Conservation (phyloP, 2,888 invertebrate genomes). For the Balanococcus diminutus region DNA sequence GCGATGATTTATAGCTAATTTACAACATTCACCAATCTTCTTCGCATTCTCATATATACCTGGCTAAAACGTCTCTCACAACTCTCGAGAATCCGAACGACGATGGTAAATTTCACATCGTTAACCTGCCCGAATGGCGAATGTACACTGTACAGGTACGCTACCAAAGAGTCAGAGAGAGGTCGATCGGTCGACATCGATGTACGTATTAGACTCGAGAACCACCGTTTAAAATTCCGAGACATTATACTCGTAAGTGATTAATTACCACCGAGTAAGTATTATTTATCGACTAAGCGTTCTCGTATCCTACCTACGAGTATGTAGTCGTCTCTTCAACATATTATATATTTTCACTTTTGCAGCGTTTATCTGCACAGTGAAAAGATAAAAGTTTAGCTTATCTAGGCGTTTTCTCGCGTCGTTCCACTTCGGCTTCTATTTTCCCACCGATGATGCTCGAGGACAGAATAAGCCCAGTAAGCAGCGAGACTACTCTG, state of each 20-base stretch:
- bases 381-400: neutral
- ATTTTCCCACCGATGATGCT: no score
- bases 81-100: neutral
- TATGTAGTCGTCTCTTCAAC: no score
- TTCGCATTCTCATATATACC: neutral
- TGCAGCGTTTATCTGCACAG: neutral
- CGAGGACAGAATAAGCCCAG: neutral
- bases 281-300: no score
- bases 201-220: no score
- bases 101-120: neutral
- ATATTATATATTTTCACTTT: neutral
- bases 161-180: neutral
- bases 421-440: neutral
- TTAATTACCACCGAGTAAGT: neutral
- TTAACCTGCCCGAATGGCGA: neutral
- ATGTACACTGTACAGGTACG: no score
- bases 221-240: neutral
- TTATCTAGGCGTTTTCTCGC: neutral
- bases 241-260: neutral
- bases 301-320: no score
- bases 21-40: neutral
- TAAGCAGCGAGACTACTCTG: neutral
- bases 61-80: no score
- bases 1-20: neutral
- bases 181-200: constrained; percentile 3